These are phyloP conservation scores for Arvicanthis niloticus DNA, from an alignment of 2,113 vertebrate genomes.

Conservation along the genomic window DNA sequence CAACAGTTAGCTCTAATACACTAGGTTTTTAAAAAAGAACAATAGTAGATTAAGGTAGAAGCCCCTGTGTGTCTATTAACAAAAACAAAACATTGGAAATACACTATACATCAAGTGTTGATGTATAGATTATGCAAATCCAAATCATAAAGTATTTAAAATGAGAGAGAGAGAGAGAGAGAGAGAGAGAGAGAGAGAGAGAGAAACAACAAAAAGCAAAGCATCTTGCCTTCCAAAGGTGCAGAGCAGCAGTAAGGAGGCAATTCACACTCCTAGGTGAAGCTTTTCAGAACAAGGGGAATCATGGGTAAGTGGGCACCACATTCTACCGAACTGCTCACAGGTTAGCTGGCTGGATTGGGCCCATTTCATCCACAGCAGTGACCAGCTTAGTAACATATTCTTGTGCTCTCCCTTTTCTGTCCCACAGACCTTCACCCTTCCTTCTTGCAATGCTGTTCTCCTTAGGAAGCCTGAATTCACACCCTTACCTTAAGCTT, in stretches of 20 bases:
- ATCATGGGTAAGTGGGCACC: background rate
- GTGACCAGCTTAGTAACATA: background rate
- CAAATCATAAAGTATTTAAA: conserved; percentile 39
- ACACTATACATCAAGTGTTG: conserved; percentile 1
- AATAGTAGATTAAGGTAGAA: background rate
- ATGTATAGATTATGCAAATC: background rate
- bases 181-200: background rate
- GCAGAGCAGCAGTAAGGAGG: background rate
- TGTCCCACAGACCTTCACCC: background rate
- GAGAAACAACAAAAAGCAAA: background rate
- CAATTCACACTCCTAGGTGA: background rate
- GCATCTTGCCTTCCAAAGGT: background rate
- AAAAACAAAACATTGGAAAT: conserved; percentile 36
- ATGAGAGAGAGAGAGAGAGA: background rate
- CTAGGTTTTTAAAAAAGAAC: background rate
- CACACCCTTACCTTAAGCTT: background rate
- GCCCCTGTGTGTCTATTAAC: background rate
- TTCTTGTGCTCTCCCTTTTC: background rate
- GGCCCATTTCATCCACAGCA: background rate
- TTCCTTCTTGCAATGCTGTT: background rate
- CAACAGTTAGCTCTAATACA: background rate
- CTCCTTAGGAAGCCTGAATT: background rate
- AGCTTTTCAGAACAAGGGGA: background rate
- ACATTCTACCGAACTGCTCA: background rate
- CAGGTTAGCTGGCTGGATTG: background rate